A percentile compares a stretch with the other conserved stretches of the same genome.
Conservation (phyloP, 2,113 vertebrate species). For the Cercocebus atys region DNA sequence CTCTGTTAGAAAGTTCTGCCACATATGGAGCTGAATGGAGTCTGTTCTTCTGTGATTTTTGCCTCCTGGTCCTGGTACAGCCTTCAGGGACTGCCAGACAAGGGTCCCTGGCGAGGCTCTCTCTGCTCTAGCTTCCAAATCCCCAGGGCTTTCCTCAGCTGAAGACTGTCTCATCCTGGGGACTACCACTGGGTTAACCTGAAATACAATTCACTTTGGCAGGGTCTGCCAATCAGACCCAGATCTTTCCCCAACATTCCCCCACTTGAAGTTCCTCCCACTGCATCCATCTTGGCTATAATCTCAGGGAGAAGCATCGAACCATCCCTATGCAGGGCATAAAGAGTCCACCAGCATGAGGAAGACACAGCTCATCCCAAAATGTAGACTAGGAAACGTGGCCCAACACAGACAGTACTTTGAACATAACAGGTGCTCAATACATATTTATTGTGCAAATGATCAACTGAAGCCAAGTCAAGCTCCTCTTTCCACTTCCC, state of each 20-base stretch:
- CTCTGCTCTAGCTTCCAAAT: neutral
- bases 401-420: neutral
- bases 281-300: neutral
- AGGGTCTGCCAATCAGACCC: neutral
- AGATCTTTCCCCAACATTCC: neutral
- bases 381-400: neutral
- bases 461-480: neutral
- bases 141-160: neutral
- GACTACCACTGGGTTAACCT: neutral
- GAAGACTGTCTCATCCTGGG: neutral
- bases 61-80: neutral
- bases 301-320: neutral
- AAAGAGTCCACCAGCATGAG: neutral
- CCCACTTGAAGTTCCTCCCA: neutral
- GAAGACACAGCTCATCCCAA: neutral
- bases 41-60: neutral
- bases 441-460: slow-evolving; percentile 46
- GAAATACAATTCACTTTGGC: neutral
- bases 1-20: neutral
- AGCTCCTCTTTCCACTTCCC: neutral
- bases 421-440: neutral
- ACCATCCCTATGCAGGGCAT: accelerated
- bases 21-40: neutral
- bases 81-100: no score
- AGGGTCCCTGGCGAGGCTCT: neutral